Conservation (phyloP, 2,113 vertebrate species). For the Pterocles orientalis region DNA sequence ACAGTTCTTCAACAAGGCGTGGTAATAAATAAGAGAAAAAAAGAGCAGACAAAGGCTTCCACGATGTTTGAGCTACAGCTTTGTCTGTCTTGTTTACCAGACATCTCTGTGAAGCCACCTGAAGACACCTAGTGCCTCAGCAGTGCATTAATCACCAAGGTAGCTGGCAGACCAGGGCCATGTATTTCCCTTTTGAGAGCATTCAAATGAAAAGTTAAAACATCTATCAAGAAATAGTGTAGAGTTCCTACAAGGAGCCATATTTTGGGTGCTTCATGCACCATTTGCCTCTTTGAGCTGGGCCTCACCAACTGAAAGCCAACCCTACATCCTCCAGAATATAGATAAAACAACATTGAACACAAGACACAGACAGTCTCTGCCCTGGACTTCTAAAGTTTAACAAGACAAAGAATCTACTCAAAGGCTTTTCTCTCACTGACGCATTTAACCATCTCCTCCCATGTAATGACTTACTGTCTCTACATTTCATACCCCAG, state of each 20-base stretch:
- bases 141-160: background rate
- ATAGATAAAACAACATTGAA: background rate
- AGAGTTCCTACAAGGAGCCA: background rate
- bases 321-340: background rate
- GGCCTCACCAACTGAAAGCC: background rate
- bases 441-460: background rate
- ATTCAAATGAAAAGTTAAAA: background rate
- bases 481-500: background rate
- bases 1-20: background rate
- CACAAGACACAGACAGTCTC: background rate
- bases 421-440: background rate
- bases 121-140: background rate
- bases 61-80: background rate
- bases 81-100: background rate
- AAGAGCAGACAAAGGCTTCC: background rate
- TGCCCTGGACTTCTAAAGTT: background rate
- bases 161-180: background rate
- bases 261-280: background rate
- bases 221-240: background rate
- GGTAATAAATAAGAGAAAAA: background rate
- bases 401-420: background rate
- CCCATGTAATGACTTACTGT: background rate
- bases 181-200: background rate
- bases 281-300: background rate
- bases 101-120: background rate